Conservation (phyloP, 2,888 invertebrate genomes). For the Brassicogethes aeneus region DNA sequence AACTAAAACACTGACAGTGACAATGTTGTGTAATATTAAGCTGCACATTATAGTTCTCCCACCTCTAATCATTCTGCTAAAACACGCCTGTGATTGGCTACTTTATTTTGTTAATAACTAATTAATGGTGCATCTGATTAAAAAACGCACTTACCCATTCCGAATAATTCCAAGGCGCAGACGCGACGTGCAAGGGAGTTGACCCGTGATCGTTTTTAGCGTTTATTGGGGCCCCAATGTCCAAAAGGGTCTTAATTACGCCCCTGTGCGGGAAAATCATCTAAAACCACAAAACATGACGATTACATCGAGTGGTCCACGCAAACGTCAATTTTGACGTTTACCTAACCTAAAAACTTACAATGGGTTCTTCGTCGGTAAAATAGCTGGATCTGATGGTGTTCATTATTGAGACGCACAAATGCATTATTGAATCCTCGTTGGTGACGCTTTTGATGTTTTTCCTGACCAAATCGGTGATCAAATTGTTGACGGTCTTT, state of each 20-base stretch:
- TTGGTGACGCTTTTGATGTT: conserved; percentile 61
- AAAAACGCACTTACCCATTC: conserved; percentile 54
- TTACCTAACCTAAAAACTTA: too few relatives aligned
- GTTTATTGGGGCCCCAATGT: conserved; percentile 69
- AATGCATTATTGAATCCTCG: conserved; percentile 76
- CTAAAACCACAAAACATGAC: conserved; percentile 35
- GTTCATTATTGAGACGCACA: conserved; percentile 70
- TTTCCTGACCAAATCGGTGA: conserved; percentile 49
- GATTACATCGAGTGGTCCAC: too few relatives aligned
- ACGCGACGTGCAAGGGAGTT: conserved; percentile 75
- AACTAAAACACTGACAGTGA: too few relatives aligned
- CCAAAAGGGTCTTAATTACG: conserved; percentile 63
- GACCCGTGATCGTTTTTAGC: conserved; percentile 67
- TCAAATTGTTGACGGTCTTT: conserved; percentile 39
- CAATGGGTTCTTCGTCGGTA: conserved; percentile 52
- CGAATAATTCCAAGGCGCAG: conserved; percentile 65
- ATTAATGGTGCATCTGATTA: too few relatives aligned
- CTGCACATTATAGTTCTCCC: too few relatives aligned
- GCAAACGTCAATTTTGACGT: too few relatives aligned
- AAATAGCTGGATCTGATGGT: conserved; percentile 71
- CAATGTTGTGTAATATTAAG: too few relatives aligned
- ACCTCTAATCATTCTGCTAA: too few relatives aligned
- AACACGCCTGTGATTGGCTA: too few relatives aligned
- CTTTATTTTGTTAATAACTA: too few relatives aligned
- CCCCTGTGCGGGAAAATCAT: conserved; percentile 63